Base-by-base conservation (phyloP, 64 coral and sea anemone genomes). In the Montipora sp. region DNA sequence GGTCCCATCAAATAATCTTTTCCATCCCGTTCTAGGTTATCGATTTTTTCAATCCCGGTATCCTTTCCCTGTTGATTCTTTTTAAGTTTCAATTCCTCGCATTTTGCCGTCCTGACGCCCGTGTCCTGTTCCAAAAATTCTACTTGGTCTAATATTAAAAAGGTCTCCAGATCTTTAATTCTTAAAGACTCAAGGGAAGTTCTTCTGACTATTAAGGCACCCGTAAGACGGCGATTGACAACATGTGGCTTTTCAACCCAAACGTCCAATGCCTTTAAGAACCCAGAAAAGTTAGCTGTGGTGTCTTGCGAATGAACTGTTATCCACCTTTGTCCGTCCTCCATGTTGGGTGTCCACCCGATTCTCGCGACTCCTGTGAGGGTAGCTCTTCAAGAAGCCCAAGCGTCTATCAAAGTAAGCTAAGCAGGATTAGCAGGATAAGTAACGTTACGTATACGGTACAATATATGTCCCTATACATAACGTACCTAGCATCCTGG, bases 241-340 rank as follows among this genome's bases (percentile, higher is more conserved):
- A 98, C 96, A 8, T 98, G 94, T 51, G 96, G 96, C 16, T 93
- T 98, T 63, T 98, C 96, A 65, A 96, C 84, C 96, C 96, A 98
- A 23, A 98, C 91, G 77, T 94, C 67, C 18, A 95, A 4, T 15
- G 96, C 91, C 16, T 86, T 90, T 24, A 91, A 74, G 80, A 98
- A 98, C 44, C 88, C 76, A 47, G 19, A 10, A 53, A 92, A 51
- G 22, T 55, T 57, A 46, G 73, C 92, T 59, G 57, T 58, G 24
- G 86, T 95, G 47, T 45, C 21, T 16, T 80, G 19, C 73, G 90
- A 77, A 59, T 83, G 18, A 2, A 95, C 80, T 27, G 70, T 88
- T 95, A 46, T 48, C 96, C 96, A 95, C 7, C n/a, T 15, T 15
- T 67, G 59, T 83, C 90, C 63, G 27, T 80, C 95, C 92, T 83